A percentile compares a stretch with the other conserved stretches of the same genome.
These are phyloP conservation scores for Caenorhabditis sp. DNA, from an alignment of 2,888 invertebrate species.

Conservation along the genomic window DNA sequence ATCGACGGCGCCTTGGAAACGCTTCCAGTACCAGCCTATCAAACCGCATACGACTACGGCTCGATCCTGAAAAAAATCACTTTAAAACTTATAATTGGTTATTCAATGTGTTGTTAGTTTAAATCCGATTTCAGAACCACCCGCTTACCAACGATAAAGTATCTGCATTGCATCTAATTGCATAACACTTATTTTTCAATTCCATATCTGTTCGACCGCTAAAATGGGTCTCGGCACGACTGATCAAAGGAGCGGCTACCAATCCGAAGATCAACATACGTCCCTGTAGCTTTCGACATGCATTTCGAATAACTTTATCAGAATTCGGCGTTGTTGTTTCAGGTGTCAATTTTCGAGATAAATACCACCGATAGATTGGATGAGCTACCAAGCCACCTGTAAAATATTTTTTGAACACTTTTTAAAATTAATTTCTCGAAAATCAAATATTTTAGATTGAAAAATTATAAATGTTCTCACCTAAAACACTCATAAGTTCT, in stretches of 20 bases:
- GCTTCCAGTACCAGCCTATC: slow-evolving; percentile 70
- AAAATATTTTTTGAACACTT: too few species aligned
- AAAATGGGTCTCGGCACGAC: slow-evolving; percentile 36
- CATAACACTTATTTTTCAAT: slow-evolving; percentile 58
- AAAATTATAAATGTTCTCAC: slow-evolving; percentile 23
- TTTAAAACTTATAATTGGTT: too few species aligned
- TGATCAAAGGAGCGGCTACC: slow-evolving; percentile 53
- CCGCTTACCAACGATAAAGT: slow-evolving; percentile 54
- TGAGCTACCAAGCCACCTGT: slow-evolving; percentile 64
- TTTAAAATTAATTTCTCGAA: too few species aligned
- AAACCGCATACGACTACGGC: slow-evolving; percentile 56
- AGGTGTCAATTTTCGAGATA: slow-evolving; percentile 50
- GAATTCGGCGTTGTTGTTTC: slow-evolving; percentile 65
- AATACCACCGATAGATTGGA: slow-evolving; percentile 63
- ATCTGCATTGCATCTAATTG: slow-evolving; percentile 53
- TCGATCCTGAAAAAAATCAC: slow-evolving; percentile 59
- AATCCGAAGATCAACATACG: slow-evolving; percentile 60
- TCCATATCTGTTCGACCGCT: slow-evolving; percentile 37
- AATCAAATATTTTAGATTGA: too few species aligned
- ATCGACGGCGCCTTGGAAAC: slow-evolving; percentile 69
- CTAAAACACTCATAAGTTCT: slow-evolving; percentile 60
- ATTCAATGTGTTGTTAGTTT: too few species aligned
- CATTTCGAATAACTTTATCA: slow-evolving; percentile 60
- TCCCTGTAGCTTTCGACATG: slow-evolving; percentile 63
- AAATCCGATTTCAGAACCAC: too few species aligned